Evolutionary conservation across 2,888 invertebrate species (phyloP), one percentile per base, ranked within the genome.

Genomic region (Abrostola tripartita): DNA sequence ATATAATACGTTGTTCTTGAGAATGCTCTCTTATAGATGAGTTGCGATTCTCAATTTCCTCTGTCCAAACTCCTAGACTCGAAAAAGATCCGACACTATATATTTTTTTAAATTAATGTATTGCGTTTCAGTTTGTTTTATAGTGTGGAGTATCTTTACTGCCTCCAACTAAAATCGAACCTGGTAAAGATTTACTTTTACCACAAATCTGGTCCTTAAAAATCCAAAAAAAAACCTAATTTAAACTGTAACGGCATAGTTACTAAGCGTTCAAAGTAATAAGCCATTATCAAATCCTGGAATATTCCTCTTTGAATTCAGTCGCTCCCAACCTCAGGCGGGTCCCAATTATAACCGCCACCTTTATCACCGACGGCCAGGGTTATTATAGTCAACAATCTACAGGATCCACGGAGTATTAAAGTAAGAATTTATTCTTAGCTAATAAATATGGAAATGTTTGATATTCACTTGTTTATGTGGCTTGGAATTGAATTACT

Each of bases 321-420:
- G 11, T 42, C 50, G 50, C 37, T 47, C 44, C 52, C 59, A 59
- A 59, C 54, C 50, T 41, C 41, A 54, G 47, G 50, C 50, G 50
- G 0, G 50, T 54, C 50, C n/a, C 76, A 82, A 82, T 82, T 79
- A 80, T 72, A 77, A 71, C 66, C 69, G 66, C n/a, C 41, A 77
- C 72, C 75, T 80, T 82, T 79, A 82, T 79, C 81, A 69, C 59
- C 37, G 61, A 57, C 67, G 65, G 52, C 71, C 68, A 70, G 71
- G 42, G 64, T 78, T 79, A 76, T 80, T 77, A 72, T 68, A 76
- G 77, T 63, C 78, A 74, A 76, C 78, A 78, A 81, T 82, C 78
- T 71, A 69, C 63, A 60, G 74, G 73, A 77, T 74, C 71, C 78
- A 65, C 64, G 69, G 81, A 81, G 79, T 83, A 81, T 83, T 81